These are phyloP conservation scores for Pelagia noctiluca DNA, from an alignment of 30 jellyfish, hydroid and myxozoan species.

Conservation along the genomic window DNA sequence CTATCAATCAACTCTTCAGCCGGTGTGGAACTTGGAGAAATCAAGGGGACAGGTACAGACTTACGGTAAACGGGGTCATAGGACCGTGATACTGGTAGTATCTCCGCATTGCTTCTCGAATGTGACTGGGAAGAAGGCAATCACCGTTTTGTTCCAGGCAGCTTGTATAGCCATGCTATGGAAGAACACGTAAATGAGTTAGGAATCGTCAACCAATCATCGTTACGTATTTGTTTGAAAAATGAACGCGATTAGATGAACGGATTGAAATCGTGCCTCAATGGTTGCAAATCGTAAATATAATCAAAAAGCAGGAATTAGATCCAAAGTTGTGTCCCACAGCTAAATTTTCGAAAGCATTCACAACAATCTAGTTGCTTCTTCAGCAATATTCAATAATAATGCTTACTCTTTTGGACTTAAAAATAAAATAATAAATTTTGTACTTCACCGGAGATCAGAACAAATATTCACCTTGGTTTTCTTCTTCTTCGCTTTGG, in stretches of 20 bases:
- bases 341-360: no score
- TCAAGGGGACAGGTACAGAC: background rate
- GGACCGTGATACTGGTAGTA: constrained; percentile 75
- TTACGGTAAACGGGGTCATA: constrained; percentile 84
- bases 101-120: constrained; percentile 96
- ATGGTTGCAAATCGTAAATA: no score
- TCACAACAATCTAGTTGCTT: no score
- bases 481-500: constrained; percentile 93
- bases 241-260: no score
- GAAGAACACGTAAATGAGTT: background rate
- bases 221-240: no score
- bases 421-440: background rate
- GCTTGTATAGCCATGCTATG: constrained; percentile 67
- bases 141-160: constrained; percentile 69
- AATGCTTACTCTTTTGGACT: background rate
- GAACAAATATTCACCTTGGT: constrained; percentile 96
- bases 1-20: no score
- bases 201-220: background rate
- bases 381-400: constrained; percentile 9
- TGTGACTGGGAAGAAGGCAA: constrained; percentile 85
- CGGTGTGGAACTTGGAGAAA: background rate
- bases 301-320: no score
- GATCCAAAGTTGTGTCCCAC: no score
- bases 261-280: no score
- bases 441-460: no score